phyloP scores from a whole-genome alignment of 1,140 invertebrate species.

The Hyles vespertilio region DNA sequence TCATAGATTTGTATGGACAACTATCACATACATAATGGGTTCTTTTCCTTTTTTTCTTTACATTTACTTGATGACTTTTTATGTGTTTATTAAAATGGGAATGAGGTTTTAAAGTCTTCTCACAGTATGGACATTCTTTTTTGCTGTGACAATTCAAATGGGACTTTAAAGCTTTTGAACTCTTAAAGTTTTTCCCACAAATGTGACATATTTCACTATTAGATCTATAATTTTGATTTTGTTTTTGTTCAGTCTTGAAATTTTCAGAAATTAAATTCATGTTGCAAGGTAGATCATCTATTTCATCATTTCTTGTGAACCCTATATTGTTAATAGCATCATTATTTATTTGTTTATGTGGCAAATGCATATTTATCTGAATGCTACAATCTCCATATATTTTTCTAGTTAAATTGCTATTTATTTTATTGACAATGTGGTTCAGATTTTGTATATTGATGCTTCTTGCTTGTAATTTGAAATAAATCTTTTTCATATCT shows the following conservation, averaged over 20 bases:
- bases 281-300: too few relatives aligned
- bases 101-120: slow-evolving; percentile 33
- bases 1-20: slow-evolving; percentile 42
- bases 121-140: slow-evolving; percentile 37
- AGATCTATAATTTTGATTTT: background rate
- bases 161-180: slow-evolving; percentile 19
- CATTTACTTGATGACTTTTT: slow-evolving; percentile 24
- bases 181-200: slow-evolving; percentile 30
- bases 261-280: too few relatives aligned
- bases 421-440: background rate
- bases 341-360: too few relatives aligned
- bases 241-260: background rate
- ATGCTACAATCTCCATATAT: background rate
- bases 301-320: too few relatives aligned
- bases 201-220: slow-evolving; percentile 24
- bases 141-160: slow-evolving; percentile 26
- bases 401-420: background rate
- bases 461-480: background rate
- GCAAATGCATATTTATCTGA: too few relatives aligned
- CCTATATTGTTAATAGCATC: too few relatives aligned
- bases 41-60: slow-evolving; percentile 14
- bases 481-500: slow-evolving; percentile 1
- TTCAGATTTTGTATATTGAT: background rate
- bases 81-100: slow-evolving; percentile 29
- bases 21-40: slow-evolving; percentile 30